Evolutionary conservation across 2,113 vertebrate genomes (phyloP).

Genomic region (Pygoscelis antarcticus): DNA sequence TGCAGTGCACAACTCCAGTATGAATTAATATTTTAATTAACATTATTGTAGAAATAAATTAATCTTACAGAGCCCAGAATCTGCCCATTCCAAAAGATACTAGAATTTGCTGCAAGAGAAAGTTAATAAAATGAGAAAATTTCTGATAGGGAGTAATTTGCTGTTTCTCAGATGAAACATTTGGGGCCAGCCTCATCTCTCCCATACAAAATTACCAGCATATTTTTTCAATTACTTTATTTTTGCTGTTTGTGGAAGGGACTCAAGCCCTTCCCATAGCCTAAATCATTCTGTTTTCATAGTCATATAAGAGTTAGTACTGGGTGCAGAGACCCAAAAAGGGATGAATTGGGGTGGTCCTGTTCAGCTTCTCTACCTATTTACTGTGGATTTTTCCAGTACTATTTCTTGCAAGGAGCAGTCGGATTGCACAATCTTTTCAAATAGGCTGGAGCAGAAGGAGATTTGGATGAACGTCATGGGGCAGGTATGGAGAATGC

Average conservation of each 20-base stretch:
- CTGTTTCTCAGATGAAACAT: background rate
- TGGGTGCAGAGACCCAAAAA: background rate
- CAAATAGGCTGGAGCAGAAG: background rate
- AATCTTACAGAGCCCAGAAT: background rate
- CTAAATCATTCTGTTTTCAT: background rate
- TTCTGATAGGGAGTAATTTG: background rate
- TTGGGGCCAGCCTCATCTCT: background rate
- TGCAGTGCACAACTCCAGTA: background rate
- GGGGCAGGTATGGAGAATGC: background rate
- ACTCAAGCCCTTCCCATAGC: background rate
- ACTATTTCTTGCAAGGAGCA: background rate
- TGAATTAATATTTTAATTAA: background rate
- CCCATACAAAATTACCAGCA: background rate
- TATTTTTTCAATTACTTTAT: background rate
- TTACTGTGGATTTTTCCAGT: background rate
- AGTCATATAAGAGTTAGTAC: background rate
- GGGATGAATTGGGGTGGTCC: background rate
- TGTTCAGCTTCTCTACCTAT: background rate
- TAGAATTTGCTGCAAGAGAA: background rate
- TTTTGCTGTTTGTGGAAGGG: background rate
- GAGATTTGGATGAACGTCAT: fast-evolving
- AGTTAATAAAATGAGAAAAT: background rate
- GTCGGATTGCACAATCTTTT: background rate
- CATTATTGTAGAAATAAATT: background rate
- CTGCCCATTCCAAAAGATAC: background rate